Evolutionary conservation across 2,797 vertebrate species (phyloP).

Genomic region (Gorsachius magnificus): DNA sequence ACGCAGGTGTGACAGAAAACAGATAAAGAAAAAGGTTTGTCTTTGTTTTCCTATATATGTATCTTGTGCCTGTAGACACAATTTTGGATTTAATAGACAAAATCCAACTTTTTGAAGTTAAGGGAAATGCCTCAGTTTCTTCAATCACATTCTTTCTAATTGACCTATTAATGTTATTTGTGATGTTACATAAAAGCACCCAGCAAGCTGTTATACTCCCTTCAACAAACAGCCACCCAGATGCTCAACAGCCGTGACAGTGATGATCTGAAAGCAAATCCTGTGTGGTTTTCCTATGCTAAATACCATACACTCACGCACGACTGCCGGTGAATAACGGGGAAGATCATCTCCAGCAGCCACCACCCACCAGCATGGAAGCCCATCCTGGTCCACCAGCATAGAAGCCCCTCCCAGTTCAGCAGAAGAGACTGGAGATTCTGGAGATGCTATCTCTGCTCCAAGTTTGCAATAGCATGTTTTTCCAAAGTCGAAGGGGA

Average conservation of each 20-base stretch:
- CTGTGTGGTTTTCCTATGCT: neutral
- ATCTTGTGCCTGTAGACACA: neutral
- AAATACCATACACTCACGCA: neutral
- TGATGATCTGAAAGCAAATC: neutral
- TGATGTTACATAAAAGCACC: neutral
- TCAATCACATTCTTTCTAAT: neutral
- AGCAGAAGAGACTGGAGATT: neutral
- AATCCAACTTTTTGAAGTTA: neutral
- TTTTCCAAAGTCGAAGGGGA: neutral
- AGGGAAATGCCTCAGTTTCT: neutral
- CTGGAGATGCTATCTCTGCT: neutral
- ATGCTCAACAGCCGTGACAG: neutral
- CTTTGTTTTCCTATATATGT: neutral
- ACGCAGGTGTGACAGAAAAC: neutral
- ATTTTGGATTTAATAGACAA: neutral
- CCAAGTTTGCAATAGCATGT: neutral
- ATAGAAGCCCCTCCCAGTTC: neutral
- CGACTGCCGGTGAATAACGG: accelerated
- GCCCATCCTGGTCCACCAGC: neutral
- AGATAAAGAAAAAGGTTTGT: neutral
- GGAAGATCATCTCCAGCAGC: neutral
- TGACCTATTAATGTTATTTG: neutral
- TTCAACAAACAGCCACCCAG: neutral
- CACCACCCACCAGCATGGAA: neutral
- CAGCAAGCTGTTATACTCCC: neutral